phyloP scores from a whole-genome alignment of 2,888 invertebrate genomes.

The Heliconius hortense region DNA sequence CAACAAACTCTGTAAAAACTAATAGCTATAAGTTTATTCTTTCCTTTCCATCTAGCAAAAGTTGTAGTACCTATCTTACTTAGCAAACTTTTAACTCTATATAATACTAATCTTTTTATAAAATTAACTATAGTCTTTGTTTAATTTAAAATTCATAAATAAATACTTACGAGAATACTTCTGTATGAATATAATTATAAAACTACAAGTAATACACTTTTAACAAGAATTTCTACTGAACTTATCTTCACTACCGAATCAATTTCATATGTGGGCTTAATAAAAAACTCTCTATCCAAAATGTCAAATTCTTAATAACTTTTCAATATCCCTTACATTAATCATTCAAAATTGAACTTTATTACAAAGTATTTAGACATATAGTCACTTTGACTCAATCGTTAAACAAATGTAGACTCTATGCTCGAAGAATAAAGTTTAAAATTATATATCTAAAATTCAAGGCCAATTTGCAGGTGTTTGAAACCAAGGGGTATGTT shows the following conservation, averaged over 20 bases:
- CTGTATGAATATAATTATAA: not conserved
- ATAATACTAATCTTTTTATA: no score
- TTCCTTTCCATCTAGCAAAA: no score
- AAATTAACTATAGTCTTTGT: no score
- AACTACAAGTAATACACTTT: not conserved
- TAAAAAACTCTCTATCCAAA: slow-evolving; percentile 32
- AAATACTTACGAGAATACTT: not conserved
- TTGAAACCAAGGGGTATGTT: slow-evolving; percentile 34
- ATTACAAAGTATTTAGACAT: slow-evolving; percentile 12
- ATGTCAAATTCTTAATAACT: slow-evolving; percentile 40
- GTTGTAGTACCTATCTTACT: no score
- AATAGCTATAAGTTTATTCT: no score
- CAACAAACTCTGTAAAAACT: no score
- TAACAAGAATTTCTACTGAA: slow-evolving; percentile 1
- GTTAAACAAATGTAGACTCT: slow-evolving; percentile 13
- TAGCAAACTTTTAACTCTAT: no score
- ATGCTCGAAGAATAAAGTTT: not conserved
- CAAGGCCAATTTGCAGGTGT: slow-evolving; percentile 39
- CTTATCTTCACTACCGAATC: slow-evolving; percentile 9
- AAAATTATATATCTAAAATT: slow-evolving; percentile 9
- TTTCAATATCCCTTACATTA: slow-evolving; percentile 36
- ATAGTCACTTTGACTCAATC: not conserved
- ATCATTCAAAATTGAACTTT: slow-evolving; percentile 28
- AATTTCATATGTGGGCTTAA: slow-evolving; percentile 31
- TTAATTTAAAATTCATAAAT: no score